Evolutionary conservation across 1,140 invertebrate species (phyloP), one percentile per base, ranked within the genome.

Genomic region (Dinoponera quadriceps): DNA sequence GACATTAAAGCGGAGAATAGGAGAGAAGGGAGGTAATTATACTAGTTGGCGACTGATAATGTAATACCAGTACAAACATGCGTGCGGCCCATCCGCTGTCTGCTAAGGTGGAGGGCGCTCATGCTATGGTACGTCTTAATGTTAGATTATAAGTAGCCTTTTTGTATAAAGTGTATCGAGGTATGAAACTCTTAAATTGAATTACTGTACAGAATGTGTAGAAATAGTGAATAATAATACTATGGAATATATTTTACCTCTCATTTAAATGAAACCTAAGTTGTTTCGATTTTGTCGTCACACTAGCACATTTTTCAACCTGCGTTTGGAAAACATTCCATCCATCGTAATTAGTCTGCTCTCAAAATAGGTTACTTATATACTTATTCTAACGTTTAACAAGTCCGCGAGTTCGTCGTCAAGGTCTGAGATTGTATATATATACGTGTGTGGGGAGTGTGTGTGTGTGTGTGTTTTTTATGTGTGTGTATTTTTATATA

Each of bases 121-220:
- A 93, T 94, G 93, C 93, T 94, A 94, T 94, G 92, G 93, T 94
- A 94, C 92, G 92, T 94, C 93, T 94, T 94, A 94, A 94, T 94
- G 93, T 94, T 94, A 94, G 93, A 94, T 94, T 93, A 92, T 94
- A 94, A 94, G 93, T 94, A 94, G 93, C 93, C 92, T 94, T 94
- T 94, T 94, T 94, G 94, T 94, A 94, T 94, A 94, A 94, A 94
- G 93, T 94, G 94, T 94, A 94, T 94, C 93, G 92, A 94, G 93
- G 92, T 94, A 93, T 94, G 91, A 94, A 93, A 93, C 91, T 92
- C 92, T 94, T 94, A 92, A 94, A 92, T 92, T 93, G 92, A 94
- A 94, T 94, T 93, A 94, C 92, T 94, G 94, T 94, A 94, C 94
- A 94, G 94, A 94, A 94, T 94, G 93, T 94, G 94, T 94, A 94